A percentile compares a stretch with the other conserved stretches of the same genome.
These are phyloP conservation scores for Crioceris asparagi DNA, from an alignment of 2,888 invertebrate species.

Conservation along the genomic window DNA sequence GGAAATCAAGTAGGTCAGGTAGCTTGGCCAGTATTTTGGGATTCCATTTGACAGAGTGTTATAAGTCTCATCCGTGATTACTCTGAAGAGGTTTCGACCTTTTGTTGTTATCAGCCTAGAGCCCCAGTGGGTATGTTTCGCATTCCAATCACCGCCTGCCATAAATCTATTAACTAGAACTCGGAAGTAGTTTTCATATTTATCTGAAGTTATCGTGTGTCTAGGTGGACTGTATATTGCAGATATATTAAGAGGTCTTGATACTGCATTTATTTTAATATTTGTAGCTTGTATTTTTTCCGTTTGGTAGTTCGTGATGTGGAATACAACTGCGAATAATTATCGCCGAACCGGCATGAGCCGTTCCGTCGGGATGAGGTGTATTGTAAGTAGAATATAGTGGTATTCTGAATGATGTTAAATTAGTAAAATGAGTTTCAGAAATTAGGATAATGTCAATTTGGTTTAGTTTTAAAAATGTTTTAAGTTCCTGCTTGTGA, in stretches of 20 bases:
- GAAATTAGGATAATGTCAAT: conserved; percentile 15
- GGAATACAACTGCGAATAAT: conserved; percentile 12
- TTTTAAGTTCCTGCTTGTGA: conserved; percentile 2
- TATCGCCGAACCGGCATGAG: conserved; percentile 12
- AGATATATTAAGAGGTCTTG: too few relatives aligned
- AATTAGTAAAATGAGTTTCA: conserved; percentile 15
- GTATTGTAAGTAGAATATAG: conserved; percentile 10
- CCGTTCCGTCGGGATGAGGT: conserved; percentile 11
- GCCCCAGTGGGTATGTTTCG: background rate
- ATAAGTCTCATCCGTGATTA: background rate
- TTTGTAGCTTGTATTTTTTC: too few relatives aligned
- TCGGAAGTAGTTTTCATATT: background rate
- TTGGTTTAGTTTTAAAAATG: background rate
- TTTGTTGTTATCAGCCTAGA: background rate
- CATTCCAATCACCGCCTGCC: background rate
- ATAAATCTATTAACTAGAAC: background rate
- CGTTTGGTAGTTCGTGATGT: conserved; percentile 10
- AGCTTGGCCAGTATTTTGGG: conserved; percentile 2
- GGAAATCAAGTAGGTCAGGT: background rate
- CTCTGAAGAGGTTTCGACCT: background rate
- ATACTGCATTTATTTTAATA: too few relatives aligned
- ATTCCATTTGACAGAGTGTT: background rate
- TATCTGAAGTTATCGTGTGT: background rate
- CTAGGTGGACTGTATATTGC: conserved; percentile 1
- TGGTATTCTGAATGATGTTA: conserved; percentile 7